phyloP scores from a whole-genome alignment of 1,140 invertebrate species.

The Ceratina calcarata region DNA sequence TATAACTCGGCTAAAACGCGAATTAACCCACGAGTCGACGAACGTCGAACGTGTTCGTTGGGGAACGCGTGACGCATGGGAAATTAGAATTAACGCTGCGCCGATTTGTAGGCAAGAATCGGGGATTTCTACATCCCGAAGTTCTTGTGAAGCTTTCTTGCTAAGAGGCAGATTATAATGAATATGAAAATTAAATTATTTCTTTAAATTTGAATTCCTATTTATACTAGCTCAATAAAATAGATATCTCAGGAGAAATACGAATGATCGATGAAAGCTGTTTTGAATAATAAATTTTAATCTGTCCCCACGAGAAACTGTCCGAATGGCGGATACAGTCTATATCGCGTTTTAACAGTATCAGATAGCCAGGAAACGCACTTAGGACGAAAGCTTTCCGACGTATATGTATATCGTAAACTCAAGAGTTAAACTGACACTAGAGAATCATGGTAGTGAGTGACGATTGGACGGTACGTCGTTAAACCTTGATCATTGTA shows the following conservation, averaged over 20 bases:
- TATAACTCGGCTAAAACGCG: neutral
- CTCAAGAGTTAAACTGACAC: constrained; percentile 1
- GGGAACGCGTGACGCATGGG: neutral
- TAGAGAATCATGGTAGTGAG: constrained; percentile 11
- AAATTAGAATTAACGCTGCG: neutral
- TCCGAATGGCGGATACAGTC: neutral
- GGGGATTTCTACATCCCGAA: too few species aligned
- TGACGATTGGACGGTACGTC: constrained; percentile 43
- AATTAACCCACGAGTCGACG: neutral
- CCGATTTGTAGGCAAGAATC: neutral
- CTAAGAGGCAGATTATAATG: too few species aligned
- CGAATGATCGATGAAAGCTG: too few species aligned
- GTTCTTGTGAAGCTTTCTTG: too few species aligned
- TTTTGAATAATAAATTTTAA: too few species aligned
- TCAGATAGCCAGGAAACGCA: neutral
- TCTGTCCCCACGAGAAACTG: too few species aligned
- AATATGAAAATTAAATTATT: too few species aligned
- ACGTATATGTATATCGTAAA: constrained; percentile 16
- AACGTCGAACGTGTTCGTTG: neutral
- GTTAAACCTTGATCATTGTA: constrained; percentile 52
- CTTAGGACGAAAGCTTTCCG: neutral
- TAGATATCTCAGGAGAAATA: too few species aligned
- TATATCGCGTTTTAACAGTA: neutral
- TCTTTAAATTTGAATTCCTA: too few species aligned
- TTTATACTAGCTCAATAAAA: too few species aligned